These are phyloP conservation scores for Melieria omissa DNA, from an alignment of 2,888 invertebrate species.

Conservation along the genomic window DNA sequence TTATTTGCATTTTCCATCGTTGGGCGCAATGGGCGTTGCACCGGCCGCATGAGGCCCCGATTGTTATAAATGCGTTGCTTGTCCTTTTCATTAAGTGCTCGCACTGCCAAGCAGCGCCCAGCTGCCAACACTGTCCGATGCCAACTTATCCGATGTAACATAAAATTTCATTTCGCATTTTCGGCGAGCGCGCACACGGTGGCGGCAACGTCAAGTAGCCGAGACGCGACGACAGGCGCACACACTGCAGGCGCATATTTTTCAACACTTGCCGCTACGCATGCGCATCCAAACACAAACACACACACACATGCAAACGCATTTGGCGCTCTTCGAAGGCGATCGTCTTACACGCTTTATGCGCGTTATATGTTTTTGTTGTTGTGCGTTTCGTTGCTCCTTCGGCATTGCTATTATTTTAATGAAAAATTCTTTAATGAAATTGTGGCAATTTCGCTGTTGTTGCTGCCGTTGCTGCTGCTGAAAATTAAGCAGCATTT, in stretches of 20 bases:
- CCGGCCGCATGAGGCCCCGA: constrained; percentile 24
- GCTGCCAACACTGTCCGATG: no score
- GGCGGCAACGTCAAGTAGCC: not conserved
- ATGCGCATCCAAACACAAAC: constrained; percentile 11
- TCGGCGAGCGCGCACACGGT: constrained; percentile 10
- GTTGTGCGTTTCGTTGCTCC: constrained; percentile 12
- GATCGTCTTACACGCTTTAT: not conserved
- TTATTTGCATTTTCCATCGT: constrained; percentile 44
- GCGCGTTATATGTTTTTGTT: not conserved
- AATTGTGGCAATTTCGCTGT: constrained; percentile 19
- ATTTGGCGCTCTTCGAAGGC: not conserved
- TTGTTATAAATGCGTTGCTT: constrained; percentile 53
- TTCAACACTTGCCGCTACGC: constrained; percentile 42
- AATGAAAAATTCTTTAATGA: constrained; percentile 27
- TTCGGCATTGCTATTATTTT: constrained; percentile 5
- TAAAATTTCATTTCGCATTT: constrained; percentile 23
- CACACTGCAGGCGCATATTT: constrained; percentile 42
- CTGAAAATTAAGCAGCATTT: constrained; percentile 54
- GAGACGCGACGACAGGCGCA: not conserved
- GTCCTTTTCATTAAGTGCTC: constrained; percentile 45
- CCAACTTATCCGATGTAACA: not conserved
- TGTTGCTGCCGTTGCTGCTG: not conserved
- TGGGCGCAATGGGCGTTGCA: no score
- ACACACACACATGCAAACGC: not conserved
- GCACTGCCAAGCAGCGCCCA: constrained; percentile 14